Percentiles rank a stretch among this genome's conserved stretches.
These are phyloP conservation scores for Allacma fusca DNA, from an alignment of 2,888 invertebrate genomes.

Conservation along the genomic window DNA sequence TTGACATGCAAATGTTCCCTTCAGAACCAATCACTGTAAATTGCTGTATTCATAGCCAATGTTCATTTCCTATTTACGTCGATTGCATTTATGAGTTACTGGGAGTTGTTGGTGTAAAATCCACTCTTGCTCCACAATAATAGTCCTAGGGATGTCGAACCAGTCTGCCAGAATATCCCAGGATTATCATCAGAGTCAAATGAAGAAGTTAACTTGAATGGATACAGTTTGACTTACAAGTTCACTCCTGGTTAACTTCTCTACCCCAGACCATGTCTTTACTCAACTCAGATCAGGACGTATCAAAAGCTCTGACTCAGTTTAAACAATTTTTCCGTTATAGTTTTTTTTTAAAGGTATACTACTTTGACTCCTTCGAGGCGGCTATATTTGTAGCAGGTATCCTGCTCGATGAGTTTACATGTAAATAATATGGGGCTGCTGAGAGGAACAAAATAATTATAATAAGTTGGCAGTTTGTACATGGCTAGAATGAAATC, in stretches of 20 bases:
- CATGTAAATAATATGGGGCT: neutral
- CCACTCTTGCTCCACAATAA: too few species aligned
- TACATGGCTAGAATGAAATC: neutral
- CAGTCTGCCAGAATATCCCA: too few species aligned
- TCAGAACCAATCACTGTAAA: constrained; percentile 33
- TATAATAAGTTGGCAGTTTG: neutral
- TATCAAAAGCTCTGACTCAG: neutral
- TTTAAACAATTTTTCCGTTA: neutral
- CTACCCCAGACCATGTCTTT: neutral
- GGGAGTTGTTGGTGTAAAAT: neutral
- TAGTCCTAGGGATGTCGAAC: too few species aligned
- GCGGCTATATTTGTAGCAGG: neutral
- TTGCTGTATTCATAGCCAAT: constrained; percentile 40
- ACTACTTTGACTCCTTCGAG: neutral
- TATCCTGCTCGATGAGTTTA: constrained; percentile 11
- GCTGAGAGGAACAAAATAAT: constrained; percentile 12
- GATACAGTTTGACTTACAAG: too few species aligned
- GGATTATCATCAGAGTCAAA: too few species aligned
- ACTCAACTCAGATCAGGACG: neutral
- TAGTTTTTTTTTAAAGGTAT: neutral
- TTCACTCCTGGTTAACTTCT: neutral
- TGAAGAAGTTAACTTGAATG: too few species aligned
- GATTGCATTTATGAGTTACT: constrained; percentile 4
- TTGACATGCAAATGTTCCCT: constrained; percentile 38
- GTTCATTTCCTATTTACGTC: constrained; percentile 40